phyloP scores from a whole-genome alignment of 2,113 vertebrate species.

The Dunckerocampus dactyliophorus region DNA sequence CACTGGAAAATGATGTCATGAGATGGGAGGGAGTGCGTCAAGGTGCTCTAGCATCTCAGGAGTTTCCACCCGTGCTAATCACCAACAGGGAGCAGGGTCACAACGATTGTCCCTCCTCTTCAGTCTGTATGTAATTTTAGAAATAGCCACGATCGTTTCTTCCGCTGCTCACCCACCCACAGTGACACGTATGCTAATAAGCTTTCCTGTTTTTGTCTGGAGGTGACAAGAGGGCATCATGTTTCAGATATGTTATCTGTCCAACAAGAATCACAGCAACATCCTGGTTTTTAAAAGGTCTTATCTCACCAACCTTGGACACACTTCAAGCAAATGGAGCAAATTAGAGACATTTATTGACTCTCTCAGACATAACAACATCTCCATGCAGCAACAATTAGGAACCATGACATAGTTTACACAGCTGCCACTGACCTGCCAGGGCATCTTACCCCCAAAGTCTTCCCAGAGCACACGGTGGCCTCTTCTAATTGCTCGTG shows the following conservation, averaged over 20 bases:
- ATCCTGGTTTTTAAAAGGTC: neutral
- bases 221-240: neutral
- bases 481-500: constrained; percentile 23
- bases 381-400: neutral
- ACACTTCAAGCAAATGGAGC: neutral
- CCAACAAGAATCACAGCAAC: constrained; percentile 4
- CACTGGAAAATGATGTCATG: neutral
- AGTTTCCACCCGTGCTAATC: constrained; percentile 1
- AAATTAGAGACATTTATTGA: neutral
- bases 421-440: constrained; percentile 8
- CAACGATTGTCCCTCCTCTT: constrained; percentile 8
- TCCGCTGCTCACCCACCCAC: neutral
- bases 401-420: constrained; percentile 4
- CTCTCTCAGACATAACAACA: neutral
- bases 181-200: neutral
- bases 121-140: constrained; percentile 46
- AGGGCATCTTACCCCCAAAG: constrained; percentile 19
- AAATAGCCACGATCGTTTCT: constrained; percentile 24
- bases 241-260: constrained; percentile 5
- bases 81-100: constrained; percentile 1
- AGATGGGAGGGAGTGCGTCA: neutral
- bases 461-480: constrained; percentile 15
- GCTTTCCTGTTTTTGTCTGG: constrained; percentile 8
- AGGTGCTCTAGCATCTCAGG: neutral
- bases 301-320: neutral